Conservation (phyloP, 2,888 invertebrate genomes). For the Zeuzera pyrina region DNA sequence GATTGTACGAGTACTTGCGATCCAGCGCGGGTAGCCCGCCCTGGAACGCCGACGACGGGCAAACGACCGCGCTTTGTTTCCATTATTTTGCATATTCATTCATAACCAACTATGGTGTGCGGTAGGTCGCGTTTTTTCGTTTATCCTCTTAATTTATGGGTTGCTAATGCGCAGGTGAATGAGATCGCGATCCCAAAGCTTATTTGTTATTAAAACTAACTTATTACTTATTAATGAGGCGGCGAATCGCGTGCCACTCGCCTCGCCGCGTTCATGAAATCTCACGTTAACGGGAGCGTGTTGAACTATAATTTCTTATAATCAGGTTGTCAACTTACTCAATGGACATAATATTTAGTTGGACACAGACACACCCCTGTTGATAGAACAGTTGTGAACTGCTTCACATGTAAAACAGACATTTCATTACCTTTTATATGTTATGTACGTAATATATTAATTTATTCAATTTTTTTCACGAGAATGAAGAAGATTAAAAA, state of each 20-base stretch:
- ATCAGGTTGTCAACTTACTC: background rate
- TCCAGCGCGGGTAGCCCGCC: constrained; percentile 1
- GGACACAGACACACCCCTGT: too few relatives aligned
- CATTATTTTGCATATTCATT: constrained; percentile 40
- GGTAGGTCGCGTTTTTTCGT: constrained; percentile 40
- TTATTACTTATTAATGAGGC: constrained; percentile 18
- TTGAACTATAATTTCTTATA: background rate
- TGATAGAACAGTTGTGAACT: too few relatives aligned
- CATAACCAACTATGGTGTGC: constrained; percentile 20
- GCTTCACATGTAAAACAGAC: too few relatives aligned
- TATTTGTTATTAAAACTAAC: constrained; percentile 18
- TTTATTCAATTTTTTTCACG: too few relatives aligned
- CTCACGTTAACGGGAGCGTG: background rate
- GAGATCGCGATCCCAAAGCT: constrained; percentile 12
- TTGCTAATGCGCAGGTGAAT: constrained; percentile 21
- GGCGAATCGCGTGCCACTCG: constrained; percentile 9
- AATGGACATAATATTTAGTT: background rate
- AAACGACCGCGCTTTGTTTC: constrained; percentile 27
- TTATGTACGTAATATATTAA: too few relatives aligned
- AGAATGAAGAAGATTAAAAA: too few relatives aligned
- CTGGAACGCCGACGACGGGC: constrained; percentile 12
- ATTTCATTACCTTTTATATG: too few relatives aligned
- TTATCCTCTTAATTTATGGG: constrained; percentile 23
- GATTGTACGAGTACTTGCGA: too few relatives aligned
- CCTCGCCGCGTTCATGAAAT: too few relatives aligned